Base-by-base conservation (phyloP, 2,797 vertebrate genomes). In the Eulemur rubriventer region DNA sequence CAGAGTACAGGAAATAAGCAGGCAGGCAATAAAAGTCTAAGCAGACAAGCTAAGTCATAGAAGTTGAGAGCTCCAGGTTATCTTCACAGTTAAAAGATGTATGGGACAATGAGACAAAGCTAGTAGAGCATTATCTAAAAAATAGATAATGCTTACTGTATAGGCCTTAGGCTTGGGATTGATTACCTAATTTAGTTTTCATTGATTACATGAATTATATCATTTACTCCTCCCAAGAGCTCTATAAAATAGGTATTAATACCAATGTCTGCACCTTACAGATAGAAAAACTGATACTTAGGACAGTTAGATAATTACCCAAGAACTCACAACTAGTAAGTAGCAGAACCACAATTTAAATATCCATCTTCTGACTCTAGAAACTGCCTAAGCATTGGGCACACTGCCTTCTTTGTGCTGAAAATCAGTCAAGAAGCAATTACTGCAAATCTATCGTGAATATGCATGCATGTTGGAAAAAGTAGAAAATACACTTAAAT, bases 171-270 rank as follows among this genome's bases (percentile, higher is more conserved):
- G 26, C n/a, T 75, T 83, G 3, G 12, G 8, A 91, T 28, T 46
- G 11, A 55, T 24, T 57, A 57, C 0, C 28, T 76, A 10, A 33
- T 88, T 83, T 73, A 73, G 38, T 87, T 89, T 87, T 63, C 76
- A 89, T 14, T 70, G 28, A 75, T 33, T 59, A 80, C 50, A 70
- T 30, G 22, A 43, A 81, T 20, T 89, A 57, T 33, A 35, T 88
- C 65, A 88, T 52, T 89, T 84, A 78, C 72, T 61, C 41, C 59
- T 96, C 35, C 75, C 65, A 95, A 92, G 26, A 84, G 69, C 41
- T 57, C 13, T 86, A 33, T 80, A 87, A 97, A 89, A 76, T 16
- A 76, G 20, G 1, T 80, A 63, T 69, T 46, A 91, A 59, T 57
- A 89, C 18, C 33, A 69, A 41, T 63, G 43, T 82, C 87, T 91